Evolutionary conservation across 1,140 invertebrate species (phyloP), one percentile per base, ranked within the genome.

Genomic region (Choristoneura fumiferana): DNA sequence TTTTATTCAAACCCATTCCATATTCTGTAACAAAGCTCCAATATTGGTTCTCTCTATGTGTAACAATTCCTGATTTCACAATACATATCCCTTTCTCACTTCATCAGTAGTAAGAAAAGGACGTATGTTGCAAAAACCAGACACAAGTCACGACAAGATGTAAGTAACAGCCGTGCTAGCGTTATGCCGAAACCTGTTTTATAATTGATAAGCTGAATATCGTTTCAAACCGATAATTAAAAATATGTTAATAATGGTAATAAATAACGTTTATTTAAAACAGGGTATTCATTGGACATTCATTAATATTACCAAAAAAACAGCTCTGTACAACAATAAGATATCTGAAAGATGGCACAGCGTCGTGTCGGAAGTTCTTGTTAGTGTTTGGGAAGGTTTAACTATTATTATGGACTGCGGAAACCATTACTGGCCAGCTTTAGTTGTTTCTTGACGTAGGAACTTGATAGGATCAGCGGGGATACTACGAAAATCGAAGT

Each of bases 291-390:
- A 18, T 18, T n/a, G 36, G 36, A n/a, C 6, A 54, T 36, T 36
- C 53, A 33, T 54, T 35, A 34, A 36, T 29, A 33, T 15, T 22
- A 36, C 14, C 53, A 36, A 54, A n/a, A n/a, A 39, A 54, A 54
- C 14, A 54, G 34, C 33, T n/a, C n/a, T 33, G 15, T 15, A 54
- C 33, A 36, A 54, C 15, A 54, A 49, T 49, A 15, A 54, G 43
- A 49, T 22, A 49, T 49, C 43, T 54, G 64, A 61, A 65, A 68
- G 74, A 87, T 87, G 84, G 84, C 84, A 87, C 84, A 81, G 85
- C 78, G 76, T 73, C 80, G 78, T 82, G 78, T 84, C 73, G 73
- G 75, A 64, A 63, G 62, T 67, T 69, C 59, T 63, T 58, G 45
- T 70, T 65, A 65, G 62, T 69, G 57, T 69, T 62, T 57, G 62